Percentiles rank a stretch among this genome's conserved stretches.
phyloP scores from a whole-genome alignment of 2,113 vertebrate species.

The Anser cygnoides region DNA sequence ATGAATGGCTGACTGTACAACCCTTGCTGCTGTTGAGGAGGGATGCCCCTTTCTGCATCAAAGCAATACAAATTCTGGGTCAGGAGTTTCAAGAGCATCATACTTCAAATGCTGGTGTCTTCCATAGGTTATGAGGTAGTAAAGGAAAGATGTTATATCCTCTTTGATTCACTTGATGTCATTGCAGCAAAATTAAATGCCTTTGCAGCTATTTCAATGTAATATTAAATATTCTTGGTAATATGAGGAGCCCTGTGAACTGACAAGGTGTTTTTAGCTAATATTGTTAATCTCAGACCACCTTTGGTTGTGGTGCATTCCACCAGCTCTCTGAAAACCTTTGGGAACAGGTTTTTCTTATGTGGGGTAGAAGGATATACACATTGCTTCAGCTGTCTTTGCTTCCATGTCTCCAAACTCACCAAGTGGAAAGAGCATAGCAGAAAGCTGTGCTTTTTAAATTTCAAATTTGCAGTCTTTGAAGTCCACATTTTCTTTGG shows the following conservation, averaged over 20 bases:
- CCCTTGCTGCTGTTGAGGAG: not conserved
- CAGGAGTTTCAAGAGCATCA: not conserved
- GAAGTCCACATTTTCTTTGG: not conserved
- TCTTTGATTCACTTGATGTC: not conserved
- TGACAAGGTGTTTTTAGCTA: not conserved
- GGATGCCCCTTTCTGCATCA: not conserved
- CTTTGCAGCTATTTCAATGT: not conserved
- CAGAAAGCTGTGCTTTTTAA: not conserved
- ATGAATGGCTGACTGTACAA: not conserved
- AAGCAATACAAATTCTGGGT: not conserved
- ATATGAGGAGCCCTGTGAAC: not conserved
- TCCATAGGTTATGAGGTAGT: not conserved
- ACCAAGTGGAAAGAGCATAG: fast-evolving
- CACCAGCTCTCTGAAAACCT: not conserved
- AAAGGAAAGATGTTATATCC: not conserved
- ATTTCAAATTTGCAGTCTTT: not conserved
- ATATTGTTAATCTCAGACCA: not conserved
- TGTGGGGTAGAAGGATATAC: fast-evolving
- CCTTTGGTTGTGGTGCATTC: fast-evolving
- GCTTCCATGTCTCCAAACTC: not conserved
- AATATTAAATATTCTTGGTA: not conserved
- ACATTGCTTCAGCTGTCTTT: not conserved
- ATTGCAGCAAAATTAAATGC: not conserved
- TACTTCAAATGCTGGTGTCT: not conserved
- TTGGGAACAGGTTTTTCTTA: not conserved